Conservation (phyloP, 2,113 vertebrate genomes). For the Kryptolebias marmoratus region DNA sequence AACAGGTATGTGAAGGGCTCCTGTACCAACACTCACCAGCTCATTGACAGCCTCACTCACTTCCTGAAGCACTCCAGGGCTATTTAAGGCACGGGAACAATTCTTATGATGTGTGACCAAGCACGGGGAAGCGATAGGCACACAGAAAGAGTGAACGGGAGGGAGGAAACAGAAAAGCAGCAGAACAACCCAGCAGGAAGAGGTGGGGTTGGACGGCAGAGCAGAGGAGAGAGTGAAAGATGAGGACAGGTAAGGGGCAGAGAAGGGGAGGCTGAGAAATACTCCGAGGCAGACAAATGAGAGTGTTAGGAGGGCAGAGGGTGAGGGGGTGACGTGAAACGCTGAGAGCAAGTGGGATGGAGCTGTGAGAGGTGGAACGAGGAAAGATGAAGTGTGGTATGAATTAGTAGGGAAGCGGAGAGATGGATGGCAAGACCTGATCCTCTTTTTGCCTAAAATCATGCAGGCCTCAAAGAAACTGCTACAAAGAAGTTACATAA, state of each 20-base stretch:
- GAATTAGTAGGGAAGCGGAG: conserved; percentile 35
- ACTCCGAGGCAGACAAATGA: conserved; percentile 42
- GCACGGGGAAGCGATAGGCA: conserved; percentile 30
- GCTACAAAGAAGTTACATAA: conserved; percentile 49
- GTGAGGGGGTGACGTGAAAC: conserved; percentile 41
- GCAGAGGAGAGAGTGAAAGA: conserved; percentile 45
- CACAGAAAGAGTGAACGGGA: background rate
- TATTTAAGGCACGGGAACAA: conserved; percentile 50
- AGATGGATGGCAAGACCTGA: conserved; percentile 46
- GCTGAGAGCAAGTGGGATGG: conserved; percentile 55
- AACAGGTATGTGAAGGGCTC: background rate
- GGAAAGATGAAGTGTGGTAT: conserved; percentile 54
- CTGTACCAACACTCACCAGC: conserved; percentile 21
- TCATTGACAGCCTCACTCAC: conserved; percentile 23
- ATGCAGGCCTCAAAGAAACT: conserved; percentile 37
- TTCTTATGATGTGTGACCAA: conserved; percentile 32
- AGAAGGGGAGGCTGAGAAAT: conserved; percentile 37
- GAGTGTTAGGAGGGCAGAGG: conserved; percentile 28
- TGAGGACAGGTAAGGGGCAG: conserved; percentile 33
- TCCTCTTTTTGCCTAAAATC: conserved; percentile 40
- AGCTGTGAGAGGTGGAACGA: conserved; percentile 45
- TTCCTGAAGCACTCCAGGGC: conserved; percentile 43
- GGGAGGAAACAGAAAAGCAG: conserved; percentile 1
- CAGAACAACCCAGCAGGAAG: conserved; percentile 28
- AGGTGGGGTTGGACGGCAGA: conserved; percentile 44